A percentile compares a stretch with the other conserved stretches of the same genome.
phyloP scores from a whole-genome alignment of 2,113 vertebrate genomes.

The Salvelinus sp. region DNA sequence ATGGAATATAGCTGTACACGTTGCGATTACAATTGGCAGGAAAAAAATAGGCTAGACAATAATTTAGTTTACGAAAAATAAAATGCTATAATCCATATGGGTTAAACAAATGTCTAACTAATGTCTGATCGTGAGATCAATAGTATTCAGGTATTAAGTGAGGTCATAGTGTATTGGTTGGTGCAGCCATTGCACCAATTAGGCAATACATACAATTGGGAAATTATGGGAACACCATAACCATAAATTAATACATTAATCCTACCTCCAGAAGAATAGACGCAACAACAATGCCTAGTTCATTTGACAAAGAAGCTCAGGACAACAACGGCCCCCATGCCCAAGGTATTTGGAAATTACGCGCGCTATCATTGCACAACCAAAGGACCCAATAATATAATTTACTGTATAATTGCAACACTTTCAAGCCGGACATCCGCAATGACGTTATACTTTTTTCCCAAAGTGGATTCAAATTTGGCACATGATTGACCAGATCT shows the following conservation, averaged over 20 bases:
- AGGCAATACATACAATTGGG: not conserved
- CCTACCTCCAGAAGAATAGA: not conserved
- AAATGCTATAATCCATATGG: not conserved
- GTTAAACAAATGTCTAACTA: not conserved
- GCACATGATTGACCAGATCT: constrained; percentile 76
- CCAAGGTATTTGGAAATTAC: not conserved
- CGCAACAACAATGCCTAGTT: not conserved
- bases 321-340: not conserved
- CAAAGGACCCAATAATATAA: constrained; percentile 20
- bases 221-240: not conserved
- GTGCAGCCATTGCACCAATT: not conserved
- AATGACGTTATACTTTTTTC: constrained; percentile 59
- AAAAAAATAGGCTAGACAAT: not conserved
- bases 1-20: not conserved
- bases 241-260: not conserved
- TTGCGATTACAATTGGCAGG: not conserved
- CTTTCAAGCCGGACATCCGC: constrained; percentile 66
- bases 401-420: constrained; percentile 52
- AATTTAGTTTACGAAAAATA: too few relatives aligned
- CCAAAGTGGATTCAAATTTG: constrained; percentile 61
- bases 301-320: not conserved
- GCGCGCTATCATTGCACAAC: constrained; percentile 6
- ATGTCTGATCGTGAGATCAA: not conserved
- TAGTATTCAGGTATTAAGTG: not conserved
- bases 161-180: not conserved